Evolutionary conservation across 2,113 vertebrate genomes (phyloP).

Genomic region (Pholis gunnellus): DNA sequence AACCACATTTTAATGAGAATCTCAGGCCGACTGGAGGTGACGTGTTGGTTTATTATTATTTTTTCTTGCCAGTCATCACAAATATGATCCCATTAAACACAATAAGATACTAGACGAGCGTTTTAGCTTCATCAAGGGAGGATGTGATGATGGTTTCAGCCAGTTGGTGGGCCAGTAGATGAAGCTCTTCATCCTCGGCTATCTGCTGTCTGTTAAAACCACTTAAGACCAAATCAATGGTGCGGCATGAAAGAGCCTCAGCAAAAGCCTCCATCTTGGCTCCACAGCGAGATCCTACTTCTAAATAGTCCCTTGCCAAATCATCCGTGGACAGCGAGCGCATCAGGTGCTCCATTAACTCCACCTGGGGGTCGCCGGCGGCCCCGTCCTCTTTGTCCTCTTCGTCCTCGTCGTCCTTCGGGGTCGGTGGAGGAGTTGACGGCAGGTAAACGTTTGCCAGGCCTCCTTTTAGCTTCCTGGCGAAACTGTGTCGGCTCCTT

Average conservation of each 20-base stretch:
- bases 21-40: neutral
- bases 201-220: conserved; percentile 1
- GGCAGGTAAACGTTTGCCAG: conserved; percentile 83
- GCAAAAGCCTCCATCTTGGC: conserved; percentile 63
- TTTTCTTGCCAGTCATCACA: neutral
- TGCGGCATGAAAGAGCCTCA: conserved; percentile 64
- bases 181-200: conserved; percentile 20
- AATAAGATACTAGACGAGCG: conserved; percentile 4
- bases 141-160: conserved; percentile 67
- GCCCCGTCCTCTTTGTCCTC: neutral
- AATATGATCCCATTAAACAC: neutral
- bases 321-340: conserved; percentile 68
- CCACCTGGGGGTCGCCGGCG: conserved; percentile 33
- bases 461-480: conserved; percentile 81
- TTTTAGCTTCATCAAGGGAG: conserved; percentile 64
- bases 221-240: conserved; percentile 49
- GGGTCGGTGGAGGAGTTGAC: conserved; percentile 82
- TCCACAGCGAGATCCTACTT: conserved; percentile 4
- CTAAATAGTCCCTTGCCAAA: neutral
- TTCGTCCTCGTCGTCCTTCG: conserved; percentile 65
- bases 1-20: neutral
- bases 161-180: conserved; percentile 59
- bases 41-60: neutral
- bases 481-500: conserved; percentile 79
- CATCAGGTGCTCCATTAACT: conserved; percentile 77